Base-by-base conservation (phyloP, 2,888 invertebrate species). In the Dynastes hyllus region DNA sequence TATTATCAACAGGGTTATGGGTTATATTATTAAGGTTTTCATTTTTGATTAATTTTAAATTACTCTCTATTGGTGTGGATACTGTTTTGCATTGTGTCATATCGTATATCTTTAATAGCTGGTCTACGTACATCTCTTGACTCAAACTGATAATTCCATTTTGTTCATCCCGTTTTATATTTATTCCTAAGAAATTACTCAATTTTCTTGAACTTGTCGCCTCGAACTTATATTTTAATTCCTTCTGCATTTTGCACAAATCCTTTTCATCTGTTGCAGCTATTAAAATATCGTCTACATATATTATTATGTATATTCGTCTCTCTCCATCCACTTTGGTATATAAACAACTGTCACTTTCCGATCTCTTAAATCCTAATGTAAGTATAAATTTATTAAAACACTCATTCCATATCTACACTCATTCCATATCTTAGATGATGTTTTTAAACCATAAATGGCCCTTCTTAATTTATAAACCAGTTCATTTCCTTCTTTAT, bases 161-260 rank as follows among this genome's bases (percentile, higher is more conserved):
- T 9, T 50, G 16, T 16, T 67, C n/a, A 66, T 66, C 16, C 37
- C n/a, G 37, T 16, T 66, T 16, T 11, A 66, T 11, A 66, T 37
- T 37, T 37, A 66, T 66, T 66, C 65, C 65, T n/a, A 66, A 66
- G n/a, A 66, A 66, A n/a, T 32, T 32, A 37, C 37, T 11, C n/a
- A 66, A 16, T 32, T 66, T 66, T 66, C 65, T 6, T 66, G 65
- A n/a, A n/a, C 11, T 32, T n/a, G 29, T 66, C 65, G 6, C 37
- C 16, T 66, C 37, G 13, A 66, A 66, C 13, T 16, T 3, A n/a
- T 40, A 32, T 3, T 13, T n/a, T 37, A 66, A 8, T 16, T 66
- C 9, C 37, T 66, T 11, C 37, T 32, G 37, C 37, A 66, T n/a
- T 66, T n/a, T 37, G n/a, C 16, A 5, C 4, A 66, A 16, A 66